Conservation (phyloP, 2,888 invertebrate genomes). For the Miltochrista miniata region DNA sequence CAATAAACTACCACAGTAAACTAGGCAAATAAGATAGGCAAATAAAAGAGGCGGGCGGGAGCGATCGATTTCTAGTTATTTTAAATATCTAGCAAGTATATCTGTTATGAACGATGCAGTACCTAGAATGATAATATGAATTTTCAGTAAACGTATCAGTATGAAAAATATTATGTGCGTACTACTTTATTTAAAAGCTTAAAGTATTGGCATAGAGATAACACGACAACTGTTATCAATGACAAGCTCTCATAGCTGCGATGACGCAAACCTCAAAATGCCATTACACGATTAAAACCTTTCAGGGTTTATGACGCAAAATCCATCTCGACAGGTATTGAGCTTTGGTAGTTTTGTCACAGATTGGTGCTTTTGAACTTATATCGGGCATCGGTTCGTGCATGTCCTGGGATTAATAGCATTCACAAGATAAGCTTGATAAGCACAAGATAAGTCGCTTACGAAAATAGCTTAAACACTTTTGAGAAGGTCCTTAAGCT, state of each 20-base stretch:
- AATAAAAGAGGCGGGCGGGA: no score
- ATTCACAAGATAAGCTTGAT: no score
- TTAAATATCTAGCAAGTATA: no score
- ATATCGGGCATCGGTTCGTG: neutral
- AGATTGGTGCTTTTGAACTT: neutral
- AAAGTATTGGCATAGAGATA: constrained; percentile 38
- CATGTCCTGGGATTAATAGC: neutral
- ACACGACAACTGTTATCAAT: constrained; percentile 37
- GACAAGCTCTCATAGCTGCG: constrained; percentile 38
- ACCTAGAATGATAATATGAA: neutral
- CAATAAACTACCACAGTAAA: no score
- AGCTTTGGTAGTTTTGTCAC: neutral
- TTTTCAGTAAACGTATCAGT: neutral
- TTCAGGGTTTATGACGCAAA: constrained; percentile 54
- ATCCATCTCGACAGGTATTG: no score
- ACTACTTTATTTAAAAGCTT: constrained; percentile 41
- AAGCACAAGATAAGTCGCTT: no score
- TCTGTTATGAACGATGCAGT: no score
- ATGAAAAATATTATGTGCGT: constrained; percentile 2
- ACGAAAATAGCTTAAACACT: no score
- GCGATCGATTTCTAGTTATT: no score
- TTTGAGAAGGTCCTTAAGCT: no score
- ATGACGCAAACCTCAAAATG: constrained; percentile 49
- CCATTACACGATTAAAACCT: constrained; percentile 71
- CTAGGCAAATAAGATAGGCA: no score